Conservation (phyloP, 2,888 invertebrate genomes). For the Gortyna flavago region DNA sequence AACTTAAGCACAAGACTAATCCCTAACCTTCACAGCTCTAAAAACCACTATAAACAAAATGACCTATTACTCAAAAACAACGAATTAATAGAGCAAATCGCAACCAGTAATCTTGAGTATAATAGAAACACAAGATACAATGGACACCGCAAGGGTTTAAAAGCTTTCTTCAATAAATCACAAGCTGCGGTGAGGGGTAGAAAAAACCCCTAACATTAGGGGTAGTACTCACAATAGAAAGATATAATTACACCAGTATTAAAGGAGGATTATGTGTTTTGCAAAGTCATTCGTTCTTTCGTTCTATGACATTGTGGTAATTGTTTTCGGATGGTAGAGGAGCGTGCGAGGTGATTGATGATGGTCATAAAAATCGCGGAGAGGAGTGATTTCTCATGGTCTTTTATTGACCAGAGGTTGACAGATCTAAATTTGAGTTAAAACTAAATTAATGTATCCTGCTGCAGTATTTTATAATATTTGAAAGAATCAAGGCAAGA, state of each 20-base stretch:
- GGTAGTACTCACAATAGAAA: conserved; percentile 74
- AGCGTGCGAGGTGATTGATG: conserved; percentile 56
- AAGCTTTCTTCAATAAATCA: conserved; percentile 89
- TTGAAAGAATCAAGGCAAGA: background rate
- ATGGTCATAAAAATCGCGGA: conserved; percentile 11
- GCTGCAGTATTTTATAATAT: background rate
- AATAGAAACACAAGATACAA: conserved; percentile 76
- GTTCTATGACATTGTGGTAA: conserved; percentile 48
- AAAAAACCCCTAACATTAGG: conserved; percentile 59
- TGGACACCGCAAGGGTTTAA: conserved; percentile 86
- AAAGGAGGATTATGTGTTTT: conserved; percentile 79
- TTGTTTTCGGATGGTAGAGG: conserved; percentile 50
- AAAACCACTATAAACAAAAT: conserved; percentile 39
- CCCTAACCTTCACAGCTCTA: background rate
- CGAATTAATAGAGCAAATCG: conserved; percentile 81
- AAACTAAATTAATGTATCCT: background rate
- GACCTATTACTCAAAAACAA: conserved; percentile 66
- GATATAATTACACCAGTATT: conserved; percentile 84
- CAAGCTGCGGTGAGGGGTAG: conserved; percentile 67
- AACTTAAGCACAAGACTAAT: background rate
- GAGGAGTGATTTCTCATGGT: conserved; percentile 38
- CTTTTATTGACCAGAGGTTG: conserved; percentile 8
- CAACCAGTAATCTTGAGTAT: conserved; percentile 76
- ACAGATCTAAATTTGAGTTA: background rate
- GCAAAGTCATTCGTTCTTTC: conserved; percentile 72